Evolutionary conservation across 2,888 invertebrate species (phyloP), one percentile per base, ranked within the genome.

Genomic region (Sinodicranocentrus sp.): DNA sequence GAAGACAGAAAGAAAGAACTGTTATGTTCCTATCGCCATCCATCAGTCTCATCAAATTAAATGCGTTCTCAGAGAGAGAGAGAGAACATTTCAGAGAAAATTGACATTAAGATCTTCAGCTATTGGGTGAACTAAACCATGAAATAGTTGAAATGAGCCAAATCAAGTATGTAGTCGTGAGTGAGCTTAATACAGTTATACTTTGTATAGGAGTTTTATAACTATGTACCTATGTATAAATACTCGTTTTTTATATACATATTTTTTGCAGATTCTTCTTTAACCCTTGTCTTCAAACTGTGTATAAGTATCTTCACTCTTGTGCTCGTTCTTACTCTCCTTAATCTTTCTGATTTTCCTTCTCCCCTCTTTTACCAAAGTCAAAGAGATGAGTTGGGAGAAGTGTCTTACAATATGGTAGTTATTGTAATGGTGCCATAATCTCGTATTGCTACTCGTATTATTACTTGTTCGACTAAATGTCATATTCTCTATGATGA

Each of bases 11-110:
- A n/a, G n/a, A n/a, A n/a, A n/a, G n/a, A n/a, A n/a, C n/a, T n/a
- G n/a, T n/a, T n/a, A n/a, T n/a, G n/a, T n/a, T n/a, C n/a, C 48
- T 15, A n/a, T 25, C 26, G 26, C 17, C 59, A 23, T 61, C 52
- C 68, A 68, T 68, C 68, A 25, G 52, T 67, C 67, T 44, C 44
- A 67, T 67, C 67, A 44, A 44, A 67, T 67, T 21, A 67, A 67
- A 67, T 25, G 61, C n/a, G n/a, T n/a, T 39, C 39, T 39, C 39
- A 13, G 39, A 39, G 39, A 39, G 39, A 5, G 13, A 39, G n/a
- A n/a, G n/a, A n/a, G n/a, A n/a, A n/a, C n/a, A n/a, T n/a, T n/a
- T n/a, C n/a, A n/a, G n/a, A n/a, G n/a, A n/a, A n/a, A n/a, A n/a
- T n/a, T n/a, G n/a, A n/a, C n/a, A n/a, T n/a, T n/a, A n/a, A n/a